Evolutionary conservation across 2,113 vertebrate genomes (phyloP).

Genomic region (Oryctolagus cuniculus): DNA sequence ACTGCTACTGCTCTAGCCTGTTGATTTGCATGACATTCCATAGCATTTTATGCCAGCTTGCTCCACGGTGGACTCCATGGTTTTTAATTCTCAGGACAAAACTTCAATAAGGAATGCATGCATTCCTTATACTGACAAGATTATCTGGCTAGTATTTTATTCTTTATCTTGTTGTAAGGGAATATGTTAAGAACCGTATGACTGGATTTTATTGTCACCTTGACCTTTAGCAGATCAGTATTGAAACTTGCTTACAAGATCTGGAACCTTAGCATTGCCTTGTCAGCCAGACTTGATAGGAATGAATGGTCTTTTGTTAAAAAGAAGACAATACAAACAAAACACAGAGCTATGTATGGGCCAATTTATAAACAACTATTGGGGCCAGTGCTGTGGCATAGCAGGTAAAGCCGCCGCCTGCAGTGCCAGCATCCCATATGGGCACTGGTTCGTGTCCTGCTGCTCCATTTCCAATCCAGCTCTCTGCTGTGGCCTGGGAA

Average conservation of each 20-base stretch:
- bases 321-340: conserved; percentile 6
- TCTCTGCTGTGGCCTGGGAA: too few species aligned
- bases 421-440: too few species aligned
- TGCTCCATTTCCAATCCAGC: too few species aligned
- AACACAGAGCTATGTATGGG: not conserved
- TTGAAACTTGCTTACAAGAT: not conserved
- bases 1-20: not conserved
- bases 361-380: not conserved
- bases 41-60: not conserved
- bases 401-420: too few species aligned
- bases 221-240: not conserved
- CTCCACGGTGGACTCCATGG: not conserved
- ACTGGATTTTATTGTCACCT: not conserved
- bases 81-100: not conserved
- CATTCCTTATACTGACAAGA: not conserved
- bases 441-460: too few species aligned
- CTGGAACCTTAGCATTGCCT: not conserved
- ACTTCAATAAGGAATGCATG: not conserved
- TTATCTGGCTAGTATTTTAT: not conserved
- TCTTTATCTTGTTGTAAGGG: not conserved
- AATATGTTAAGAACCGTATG: not conserved
- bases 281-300: not conserved
- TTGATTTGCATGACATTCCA: not conserved
- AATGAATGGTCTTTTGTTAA: conserved; percentile 30
- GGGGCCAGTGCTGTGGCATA: too few species aligned